Evolutionary conservation across 1,140 invertebrate species (phyloP), one percentile per base, ranked within the genome.

Genomic region (Schlechtendalia chinensis): DNA sequence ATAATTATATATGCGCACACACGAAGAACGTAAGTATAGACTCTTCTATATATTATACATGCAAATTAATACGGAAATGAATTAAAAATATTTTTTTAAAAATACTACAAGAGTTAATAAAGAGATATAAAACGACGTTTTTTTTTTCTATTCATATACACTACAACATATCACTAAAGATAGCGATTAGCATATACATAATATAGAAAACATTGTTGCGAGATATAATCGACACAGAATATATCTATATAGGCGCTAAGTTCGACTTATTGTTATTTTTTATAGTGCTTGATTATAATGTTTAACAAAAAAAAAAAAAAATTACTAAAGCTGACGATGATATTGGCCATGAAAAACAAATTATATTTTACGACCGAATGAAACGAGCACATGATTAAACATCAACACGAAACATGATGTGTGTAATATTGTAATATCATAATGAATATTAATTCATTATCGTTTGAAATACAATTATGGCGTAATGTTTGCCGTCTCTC

Each of bases 371-470:
- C 32, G 8, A 39, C 32, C 32, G 32, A 63, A 63, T 32, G 17
- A 29, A 39, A 12, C 63, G 63, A 67, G 10, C 63, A 39, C 63
- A 29, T 67, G 29, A 67, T 67, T 67, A 39, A 67, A 11, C 63
- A 67, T 67, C n/a, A 39, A 12, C 19, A 39, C 29, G 12, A 32
- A 39, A 39, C 63, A 67, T n/a, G n/a, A n/a, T n/a, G n/a, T n/a
- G n/a, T n/a, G n/a, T n/a, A n/a, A n/a, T n/a, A n/a, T n/a, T n/a
- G n/a, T n/a, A n/a, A n/a, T n/a, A n/a, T n/a, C n/a, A n/a, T n/a
- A n/a, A n/a, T n/a, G n/a, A n/a, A n/a, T n/a, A n/a, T n/a, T n/a
- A n/a, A n/a, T n/a, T n/a, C n/a, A n/a, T n/a, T n/a, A n/a, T n/a
- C n/a, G n/a, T n/a, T n/a, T 2, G 4, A 54, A 54, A 54, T 19